Percentiles rank a stretch among this genome's conserved stretches.
Conservation (phyloP, 2,113 vertebrate species). For the Sphaerodactylus townsendi region DNA sequence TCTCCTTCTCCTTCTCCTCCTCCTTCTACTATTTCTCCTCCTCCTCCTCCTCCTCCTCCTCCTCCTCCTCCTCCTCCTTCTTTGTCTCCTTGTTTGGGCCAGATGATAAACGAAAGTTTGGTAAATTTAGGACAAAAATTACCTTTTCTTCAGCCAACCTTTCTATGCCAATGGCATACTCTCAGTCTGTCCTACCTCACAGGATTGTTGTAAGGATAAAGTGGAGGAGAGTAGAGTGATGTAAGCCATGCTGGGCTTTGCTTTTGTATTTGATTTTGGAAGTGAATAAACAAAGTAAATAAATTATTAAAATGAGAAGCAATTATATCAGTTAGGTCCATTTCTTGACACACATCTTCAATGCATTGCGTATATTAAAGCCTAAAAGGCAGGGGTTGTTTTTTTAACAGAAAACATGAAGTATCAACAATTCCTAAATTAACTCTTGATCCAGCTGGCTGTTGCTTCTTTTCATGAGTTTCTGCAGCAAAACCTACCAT, state of each 20-base stretch:
- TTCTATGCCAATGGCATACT: too few relatives aligned
- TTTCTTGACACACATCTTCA: not conserved
- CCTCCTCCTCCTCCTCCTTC: too few relatives aligned
- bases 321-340: not conserved
- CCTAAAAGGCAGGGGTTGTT: not conserved
- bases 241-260: too few relatives aligned
- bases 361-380: not conserved
- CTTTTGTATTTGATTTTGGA: too few relatives aligned
- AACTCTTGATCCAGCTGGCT: not conserved
- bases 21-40: too few relatives aligned
- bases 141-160: too few relatives aligned
- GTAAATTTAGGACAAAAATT: not conserved
- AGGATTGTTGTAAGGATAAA: too few relatives aligned
- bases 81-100: not conserved
- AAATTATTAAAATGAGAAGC: not conserved
- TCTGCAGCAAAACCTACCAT: not conserved
- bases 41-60: too few relatives aligned
- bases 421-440: not conserved
- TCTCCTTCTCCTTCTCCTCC: too few relatives aligned
- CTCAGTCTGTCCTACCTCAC: too few relatives aligned
- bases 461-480: not conserved
- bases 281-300: too few relatives aligned
- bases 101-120: not conserved
- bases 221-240: too few relatives aligned
- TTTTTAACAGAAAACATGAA: not conserved